Evolutionary conservation across 2,888 invertebrate species (phyloP).

Genomic region (Trissoscelio sp.): DNA sequence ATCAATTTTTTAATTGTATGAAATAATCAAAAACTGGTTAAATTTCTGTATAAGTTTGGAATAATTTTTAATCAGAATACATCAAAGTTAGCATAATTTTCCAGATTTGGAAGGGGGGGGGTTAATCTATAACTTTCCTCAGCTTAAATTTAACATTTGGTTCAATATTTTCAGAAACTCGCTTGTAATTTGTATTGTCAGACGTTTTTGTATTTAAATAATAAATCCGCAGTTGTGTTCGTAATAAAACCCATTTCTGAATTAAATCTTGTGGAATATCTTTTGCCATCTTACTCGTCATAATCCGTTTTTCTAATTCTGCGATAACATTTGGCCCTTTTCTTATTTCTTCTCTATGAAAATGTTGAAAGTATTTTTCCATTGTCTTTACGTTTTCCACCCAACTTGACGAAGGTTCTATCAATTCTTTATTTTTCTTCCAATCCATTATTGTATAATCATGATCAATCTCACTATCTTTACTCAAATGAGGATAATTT

Average conservation of each 20-base stretch:
- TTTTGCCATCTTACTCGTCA: background rate
- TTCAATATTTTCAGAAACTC: background rate
- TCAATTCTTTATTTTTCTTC: background rate
- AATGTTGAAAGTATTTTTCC: conserved; percentile 18
- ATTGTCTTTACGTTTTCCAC: background rate
- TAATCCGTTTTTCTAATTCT: conserved; percentile 2
- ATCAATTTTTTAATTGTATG: too few species aligned
- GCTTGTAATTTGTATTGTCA: background rate
- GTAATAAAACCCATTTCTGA: background rate
- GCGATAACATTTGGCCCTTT: background rate
- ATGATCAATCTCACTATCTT: conserved; percentile 25
- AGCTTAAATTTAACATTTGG: conserved; percentile 18
- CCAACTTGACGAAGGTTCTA: conserved; percentile 7
- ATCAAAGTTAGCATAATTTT: too few species aligned
- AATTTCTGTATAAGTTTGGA: too few species aligned
- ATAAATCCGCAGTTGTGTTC: conserved; percentile 23
- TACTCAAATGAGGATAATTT: conserved; percentile 27
- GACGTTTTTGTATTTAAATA: conserved; percentile 18
- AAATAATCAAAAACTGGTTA: too few species aligned
- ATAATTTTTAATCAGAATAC: too few species aligned
- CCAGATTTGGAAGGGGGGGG: too few species aligned
- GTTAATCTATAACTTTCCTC: conserved; percentile 23
- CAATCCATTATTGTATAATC: conserved; percentile 10
- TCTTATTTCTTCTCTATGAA: conserved; percentile 27
- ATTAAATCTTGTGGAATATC: conserved; percentile 22